A percentile compares a stretch with the other conserved stretches of the same genome.
Conservation (phyloP, 2,113 vertebrate genomes). For the Piaya cayana region DNA sequence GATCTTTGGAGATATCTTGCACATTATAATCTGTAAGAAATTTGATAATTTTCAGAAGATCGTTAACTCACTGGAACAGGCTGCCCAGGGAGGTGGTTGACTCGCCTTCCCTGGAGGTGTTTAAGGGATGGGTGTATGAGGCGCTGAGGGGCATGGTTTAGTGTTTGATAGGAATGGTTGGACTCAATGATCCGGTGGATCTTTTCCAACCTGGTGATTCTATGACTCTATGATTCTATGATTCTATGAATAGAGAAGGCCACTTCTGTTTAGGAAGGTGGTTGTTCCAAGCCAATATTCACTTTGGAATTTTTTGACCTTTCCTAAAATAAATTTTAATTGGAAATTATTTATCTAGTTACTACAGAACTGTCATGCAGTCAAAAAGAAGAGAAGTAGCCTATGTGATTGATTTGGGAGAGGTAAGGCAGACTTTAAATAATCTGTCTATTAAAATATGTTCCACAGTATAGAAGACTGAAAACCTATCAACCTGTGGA, state of each 20-base stretch:
- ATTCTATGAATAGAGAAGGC: background rate
- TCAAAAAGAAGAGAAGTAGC: background rate
- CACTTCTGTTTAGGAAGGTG: background rate
- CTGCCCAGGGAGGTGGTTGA: too few relatives aligned
- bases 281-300: background rate
- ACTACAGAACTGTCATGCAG: background rate
- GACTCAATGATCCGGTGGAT: too few relatives aligned
- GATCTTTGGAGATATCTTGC: background rate
- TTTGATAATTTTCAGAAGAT: background rate
- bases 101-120: too few relatives aligned
- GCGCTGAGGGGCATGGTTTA: too few relatives aligned
- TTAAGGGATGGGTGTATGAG: too few relatives aligned
- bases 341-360: background rate
- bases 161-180: too few relatives aligned
- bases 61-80: too few relatives aligned
- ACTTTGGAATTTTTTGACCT: background rate
- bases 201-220: too few relatives aligned
- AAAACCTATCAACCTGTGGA: background rate
- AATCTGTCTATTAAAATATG: constrained; percentile 23
- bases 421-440: background rate
- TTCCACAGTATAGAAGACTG: background rate
- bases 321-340: background rate
- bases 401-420: background rate
- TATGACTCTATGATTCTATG: too few relatives aligned
- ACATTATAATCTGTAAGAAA: background rate